These are phyloP conservation scores for Pyrrhia umbra DNA, from an alignment of 2,888 invertebrate species.

Conservation along the genomic window DNA sequence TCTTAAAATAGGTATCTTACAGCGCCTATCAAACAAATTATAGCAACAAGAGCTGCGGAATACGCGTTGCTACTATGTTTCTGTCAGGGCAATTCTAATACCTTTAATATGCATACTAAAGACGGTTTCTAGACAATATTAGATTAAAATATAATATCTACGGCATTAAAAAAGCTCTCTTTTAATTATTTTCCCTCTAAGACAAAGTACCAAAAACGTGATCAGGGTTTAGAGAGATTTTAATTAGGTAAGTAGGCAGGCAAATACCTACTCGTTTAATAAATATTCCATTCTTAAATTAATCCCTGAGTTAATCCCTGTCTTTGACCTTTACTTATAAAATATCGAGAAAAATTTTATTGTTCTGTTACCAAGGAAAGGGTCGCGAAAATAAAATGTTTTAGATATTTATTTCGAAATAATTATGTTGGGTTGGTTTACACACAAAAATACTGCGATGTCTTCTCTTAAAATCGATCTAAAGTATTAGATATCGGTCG, in stretches of 20 bases:
- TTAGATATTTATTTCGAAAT: too few relatives aligned
- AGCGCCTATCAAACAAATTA: slow-evolving; percentile 26
- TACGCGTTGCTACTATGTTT: slow-evolving; percentile 39
- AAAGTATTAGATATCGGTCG: neutral
- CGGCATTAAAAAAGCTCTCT: slow-evolving; percentile 1
- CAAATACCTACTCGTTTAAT: neutral
- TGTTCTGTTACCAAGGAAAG: neutral
- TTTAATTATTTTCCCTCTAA: slow-evolving; percentile 20
- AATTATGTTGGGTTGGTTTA: too few relatives aligned
- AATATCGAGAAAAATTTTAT: neutral
- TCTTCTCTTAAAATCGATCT: neutral
- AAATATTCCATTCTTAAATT: slow-evolving; percentile 32
- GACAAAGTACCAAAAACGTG: slow-evolving; percentile 24
- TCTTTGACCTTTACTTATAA: slow-evolving; percentile 17
- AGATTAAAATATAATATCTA: slow-evolving; percentile 3
- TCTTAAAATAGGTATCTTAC: slow-evolving; percentile 23
- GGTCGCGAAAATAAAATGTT: neutral
- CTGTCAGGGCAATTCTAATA: slow-evolving; percentile 5
- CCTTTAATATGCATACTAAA: neutral
- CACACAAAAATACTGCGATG: too few relatives aligned
- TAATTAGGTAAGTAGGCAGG: slow-evolving; percentile 32
- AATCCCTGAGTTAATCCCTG: slow-evolving; percentile 17
- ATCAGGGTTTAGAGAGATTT: slow-evolving; percentile 16
- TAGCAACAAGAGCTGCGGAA: slow-evolving; percentile 5
- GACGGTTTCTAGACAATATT: neutral